Evolutionary conservation across 2,797 vertebrate genomes (phyloP).

Genomic region (Eutrigla gurnardus): DNA sequence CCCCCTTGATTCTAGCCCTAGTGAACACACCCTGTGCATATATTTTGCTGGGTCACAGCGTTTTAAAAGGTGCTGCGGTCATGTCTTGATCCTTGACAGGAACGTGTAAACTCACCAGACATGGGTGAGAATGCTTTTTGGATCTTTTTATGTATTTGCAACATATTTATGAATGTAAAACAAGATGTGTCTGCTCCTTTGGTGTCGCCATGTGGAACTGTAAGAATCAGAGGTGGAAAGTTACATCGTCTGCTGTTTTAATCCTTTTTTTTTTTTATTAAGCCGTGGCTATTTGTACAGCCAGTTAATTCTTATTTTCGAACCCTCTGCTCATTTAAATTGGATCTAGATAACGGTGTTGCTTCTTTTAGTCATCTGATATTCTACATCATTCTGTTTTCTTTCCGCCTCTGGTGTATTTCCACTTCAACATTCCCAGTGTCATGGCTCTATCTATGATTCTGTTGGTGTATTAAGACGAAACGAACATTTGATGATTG

Average conservation of each 20-base stretch:
- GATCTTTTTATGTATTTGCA: slow-evolving; percentile 49
- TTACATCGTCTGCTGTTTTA: slow-evolving; percentile 12
- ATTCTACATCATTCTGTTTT: neutral
- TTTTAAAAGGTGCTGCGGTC: slow-evolving; percentile 12
- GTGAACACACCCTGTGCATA: slow-evolving; percentile 34
- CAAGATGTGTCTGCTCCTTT: slow-evolving; percentile 44
- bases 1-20: slow-evolving; percentile 16
- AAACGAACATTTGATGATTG: slow-evolving; percentile 24
- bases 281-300: slow-evolving; percentile 14
- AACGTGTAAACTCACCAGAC: slow-evolving; percentile 12
- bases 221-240: slow-evolving; percentile 52
- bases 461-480: slow-evolving; percentile 35
- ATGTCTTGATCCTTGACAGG: slow-evolving; percentile 12
- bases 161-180: slow-evolving; percentile 77
- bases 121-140: slow-evolving; percentile 29
- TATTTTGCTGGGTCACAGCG: slow-evolving; percentile 16
- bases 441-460: slow-evolving; percentile 23
- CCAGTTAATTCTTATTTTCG: neutral
- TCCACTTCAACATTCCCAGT: slow-evolving; percentile 41
- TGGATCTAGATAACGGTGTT: neutral
- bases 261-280: slow-evolving; percentile 17
- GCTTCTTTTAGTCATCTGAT: slow-evolving; percentile 3
- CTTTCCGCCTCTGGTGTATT: slow-evolving; percentile 46
- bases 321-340: neutral
- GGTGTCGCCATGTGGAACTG: slow-evolving; percentile 43